These are phyloP conservation scores for Platalea minor DNA, from an alignment of 2,797 vertebrate genomes.

Conservation along the genomic window DNA sequence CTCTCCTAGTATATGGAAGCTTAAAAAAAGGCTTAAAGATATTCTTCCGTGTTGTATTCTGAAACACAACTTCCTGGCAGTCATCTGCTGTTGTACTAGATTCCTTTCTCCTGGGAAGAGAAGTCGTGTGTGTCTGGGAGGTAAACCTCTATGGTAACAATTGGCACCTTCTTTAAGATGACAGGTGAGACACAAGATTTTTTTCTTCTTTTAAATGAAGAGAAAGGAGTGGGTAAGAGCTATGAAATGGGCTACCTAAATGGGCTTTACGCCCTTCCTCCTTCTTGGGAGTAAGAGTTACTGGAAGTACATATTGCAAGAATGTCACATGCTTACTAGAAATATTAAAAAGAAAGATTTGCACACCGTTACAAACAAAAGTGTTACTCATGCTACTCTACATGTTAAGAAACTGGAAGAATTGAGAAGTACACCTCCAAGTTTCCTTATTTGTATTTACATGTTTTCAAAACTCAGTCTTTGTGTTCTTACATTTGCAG, in stretches of 20 bases:
- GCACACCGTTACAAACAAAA: not conserved
- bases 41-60: not conserved
- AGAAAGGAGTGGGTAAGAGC: not conserved
- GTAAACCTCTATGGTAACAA: not conserved
- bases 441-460: not conserved
- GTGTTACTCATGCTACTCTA: fast-evolving
- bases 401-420: not conserved
- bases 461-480: not conserved
- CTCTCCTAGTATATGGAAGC: fast-evolving
- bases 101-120: not conserved
- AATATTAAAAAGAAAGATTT: not conserved
- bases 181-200: not conserved
- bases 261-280: not conserved
- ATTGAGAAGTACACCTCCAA: not conserved
- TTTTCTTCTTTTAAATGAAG: not conserved
- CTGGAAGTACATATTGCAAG: not conserved
- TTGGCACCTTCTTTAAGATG: not conserved
- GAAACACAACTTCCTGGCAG: not conserved
- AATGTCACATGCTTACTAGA: not conserved
- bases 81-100: not conserved
- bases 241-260: not conserved
- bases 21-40: not conserved
- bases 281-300: not conserved
- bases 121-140: not conserved
- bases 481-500: not conserved